Base-by-base conservation (phyloP, 2,888 invertebrate genomes). In the Drosophila recens region DNA sequence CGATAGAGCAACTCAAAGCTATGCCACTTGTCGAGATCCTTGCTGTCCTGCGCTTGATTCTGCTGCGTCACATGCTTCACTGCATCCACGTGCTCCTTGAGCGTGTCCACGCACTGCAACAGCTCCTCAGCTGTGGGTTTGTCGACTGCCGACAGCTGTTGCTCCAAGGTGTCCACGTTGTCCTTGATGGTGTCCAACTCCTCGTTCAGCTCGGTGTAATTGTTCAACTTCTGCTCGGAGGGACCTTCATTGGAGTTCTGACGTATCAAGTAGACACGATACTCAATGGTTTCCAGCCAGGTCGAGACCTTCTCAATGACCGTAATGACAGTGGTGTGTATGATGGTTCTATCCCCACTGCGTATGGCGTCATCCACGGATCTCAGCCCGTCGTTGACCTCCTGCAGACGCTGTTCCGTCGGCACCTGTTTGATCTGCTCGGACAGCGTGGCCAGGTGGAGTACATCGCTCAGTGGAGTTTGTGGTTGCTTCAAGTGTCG, bases 261-360 rank as follows among this genome's bases (percentile, higher is more conserved):
- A n/a, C 94, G 90, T 69, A 94, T 94, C 27, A 95, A 91, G 82
- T 95, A 95, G 51, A 97, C 96, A 82, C 95, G 95, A 80, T 97
- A 97, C 90, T 97, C 97, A 67, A 97, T 96, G 30, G 96, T 96
- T 93, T 97, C 96, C 46, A 97, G 91, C 96, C 97, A 97, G 13
- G 95, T 95, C 0, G 97, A 96, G 45, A 97, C 96, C 0, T 95
- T 96, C 91, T 97, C 96, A 51, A 97, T 95, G 0, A 97, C 95
- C 23, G 95, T 95, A 10, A 96, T 94, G 11, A 97, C 94, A 45
- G 95, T 95, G 80, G 95, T 95, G 91, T 97, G 96, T 43, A 96
- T 94, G 13, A 94, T 92, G 0, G 93, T 91, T 3, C 94, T 93
- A 89, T 96, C 94, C 42, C 94, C 93, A 70, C 91, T 93, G 53